Conservation (phyloP, 2,888 invertebrate genomes). For the Monoplex corrugatus region DNA sequence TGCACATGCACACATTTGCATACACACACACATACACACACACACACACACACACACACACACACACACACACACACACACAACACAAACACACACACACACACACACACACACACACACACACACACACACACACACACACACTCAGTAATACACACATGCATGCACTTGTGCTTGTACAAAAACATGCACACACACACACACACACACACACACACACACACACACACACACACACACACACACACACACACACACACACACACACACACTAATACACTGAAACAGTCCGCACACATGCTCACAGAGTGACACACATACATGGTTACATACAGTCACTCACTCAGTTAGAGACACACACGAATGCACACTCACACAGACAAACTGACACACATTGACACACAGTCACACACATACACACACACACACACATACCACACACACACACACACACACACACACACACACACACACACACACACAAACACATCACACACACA, state of each 20-base stretch:
- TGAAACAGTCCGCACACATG: too few relatives aligned
- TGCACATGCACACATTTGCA: background rate
- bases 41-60: background rate
- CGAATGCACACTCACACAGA: background rate
- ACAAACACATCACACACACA: background rate
- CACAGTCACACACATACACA: constrained; percentile 11
- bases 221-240: background rate
- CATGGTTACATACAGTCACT: too few relatives aligned
- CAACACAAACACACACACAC: background rate
- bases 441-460: too few relatives aligned
- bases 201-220: constrained; percentile 10
- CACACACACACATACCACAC: background rate
- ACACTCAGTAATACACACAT: too few relatives aligned
- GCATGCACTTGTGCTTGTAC: too few relatives aligned
- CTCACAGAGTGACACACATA: background rate
- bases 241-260: too few relatives aligned
- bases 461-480: too few relatives aligned
- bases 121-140: background rate
- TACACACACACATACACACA: constrained; percentile 6
- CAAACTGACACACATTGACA: background rate
- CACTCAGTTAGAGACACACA: background rate
- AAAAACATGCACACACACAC: background rate
- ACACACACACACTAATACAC: background rate
- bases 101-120: constrained; percentile 17
- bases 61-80: background rate